These are phyloP conservation scores for Zingel zingel DNA, from an alignment of 2,113 vertebrate genomes.

Conservation along the genomic window DNA sequence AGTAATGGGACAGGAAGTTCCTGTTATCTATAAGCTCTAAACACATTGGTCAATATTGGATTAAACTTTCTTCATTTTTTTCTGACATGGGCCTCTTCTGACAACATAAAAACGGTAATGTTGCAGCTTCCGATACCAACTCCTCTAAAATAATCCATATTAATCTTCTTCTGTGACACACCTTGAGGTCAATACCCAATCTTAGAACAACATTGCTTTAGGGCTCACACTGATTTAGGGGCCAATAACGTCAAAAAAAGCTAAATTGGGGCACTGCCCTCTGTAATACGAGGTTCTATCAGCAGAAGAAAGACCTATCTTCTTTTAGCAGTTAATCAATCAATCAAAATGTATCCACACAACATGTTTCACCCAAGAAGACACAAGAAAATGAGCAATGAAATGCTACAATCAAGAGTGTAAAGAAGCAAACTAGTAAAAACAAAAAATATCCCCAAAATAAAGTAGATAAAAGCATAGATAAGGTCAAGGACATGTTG, in stretches of 20 bases:
- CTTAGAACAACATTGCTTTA: conserved; percentile 44
- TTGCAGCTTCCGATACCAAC: not conserved
- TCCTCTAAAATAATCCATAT: conserved; percentile 36
- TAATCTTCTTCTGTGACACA: conserved; percentile 35
- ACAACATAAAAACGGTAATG: not conserved
- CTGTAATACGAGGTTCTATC: conserved; percentile 22
- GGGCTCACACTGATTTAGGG: conserved; percentile 53
- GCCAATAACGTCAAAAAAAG: conserved; percentile 45
- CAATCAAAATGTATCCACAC: conserved; percentile 31
- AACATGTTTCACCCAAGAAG: not conserved
- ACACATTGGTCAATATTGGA: not conserved
- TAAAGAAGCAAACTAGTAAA: not conserved
- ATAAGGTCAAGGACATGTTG: conserved; percentile 70
- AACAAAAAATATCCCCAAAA: not conserved
- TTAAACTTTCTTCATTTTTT: not conserved
- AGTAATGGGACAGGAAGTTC: not conserved
- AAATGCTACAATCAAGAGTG: not conserved
- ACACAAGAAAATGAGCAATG: not conserved
- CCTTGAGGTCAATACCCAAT: conserved; percentile 32
- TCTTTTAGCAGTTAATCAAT: conserved; percentile 52
- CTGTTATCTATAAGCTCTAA: not conserved
- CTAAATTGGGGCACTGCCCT: conserved; percentile 49
- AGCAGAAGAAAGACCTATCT: conserved; percentile 32
- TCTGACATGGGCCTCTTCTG: not conserved
- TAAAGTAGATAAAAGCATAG: conserved; percentile 17